phyloP scores from a whole-genome alignment of 2,797 vertebrate species.

The Sebastiscus tertius region DNA sequence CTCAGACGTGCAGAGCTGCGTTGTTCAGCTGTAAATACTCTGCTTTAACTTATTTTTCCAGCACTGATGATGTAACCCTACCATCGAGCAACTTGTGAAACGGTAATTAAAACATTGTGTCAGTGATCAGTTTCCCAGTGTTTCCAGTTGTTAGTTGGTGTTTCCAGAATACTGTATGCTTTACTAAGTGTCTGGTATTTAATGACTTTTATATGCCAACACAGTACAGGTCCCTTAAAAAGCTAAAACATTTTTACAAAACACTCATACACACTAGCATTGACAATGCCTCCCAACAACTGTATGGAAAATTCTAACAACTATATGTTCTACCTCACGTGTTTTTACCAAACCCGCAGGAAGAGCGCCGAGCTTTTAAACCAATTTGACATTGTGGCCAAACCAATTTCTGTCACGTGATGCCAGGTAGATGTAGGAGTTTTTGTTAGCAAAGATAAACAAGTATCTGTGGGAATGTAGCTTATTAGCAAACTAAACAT shows the following conservation, averaged over 20 bases:
- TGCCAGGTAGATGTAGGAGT: too few species aligned
- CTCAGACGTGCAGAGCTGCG: not conserved
- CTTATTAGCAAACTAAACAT: not conserved
- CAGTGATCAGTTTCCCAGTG: not conserved
- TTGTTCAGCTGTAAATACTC: not conserved
- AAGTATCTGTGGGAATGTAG: not conserved
- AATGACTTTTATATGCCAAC: not conserved
- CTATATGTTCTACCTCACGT: not conserved
- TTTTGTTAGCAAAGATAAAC: not conserved
- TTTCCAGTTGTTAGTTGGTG: not conserved
- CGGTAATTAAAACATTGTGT: conserved; percentile 22
- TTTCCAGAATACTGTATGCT: not conserved
- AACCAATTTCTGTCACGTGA: too few species aligned
- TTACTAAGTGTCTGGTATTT: not conserved
- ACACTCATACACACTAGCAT: not conserved
- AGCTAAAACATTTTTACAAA: not conserved
- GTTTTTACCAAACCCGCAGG: not conserved
- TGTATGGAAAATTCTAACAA: not conserved
- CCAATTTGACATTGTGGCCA: not conserved
- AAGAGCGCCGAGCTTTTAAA: not conserved
- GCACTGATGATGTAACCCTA: not conserved
- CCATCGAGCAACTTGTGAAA: not conserved
- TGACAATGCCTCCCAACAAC: not conserved
- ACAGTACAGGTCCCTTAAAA: not conserved
- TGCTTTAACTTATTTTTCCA: not conserved